Percentiles rank a stretch among this genome's conserved stretches.
Conservation (phyloP, 2,888 invertebrate genomes). For the Dynastes tityus region DNA sequence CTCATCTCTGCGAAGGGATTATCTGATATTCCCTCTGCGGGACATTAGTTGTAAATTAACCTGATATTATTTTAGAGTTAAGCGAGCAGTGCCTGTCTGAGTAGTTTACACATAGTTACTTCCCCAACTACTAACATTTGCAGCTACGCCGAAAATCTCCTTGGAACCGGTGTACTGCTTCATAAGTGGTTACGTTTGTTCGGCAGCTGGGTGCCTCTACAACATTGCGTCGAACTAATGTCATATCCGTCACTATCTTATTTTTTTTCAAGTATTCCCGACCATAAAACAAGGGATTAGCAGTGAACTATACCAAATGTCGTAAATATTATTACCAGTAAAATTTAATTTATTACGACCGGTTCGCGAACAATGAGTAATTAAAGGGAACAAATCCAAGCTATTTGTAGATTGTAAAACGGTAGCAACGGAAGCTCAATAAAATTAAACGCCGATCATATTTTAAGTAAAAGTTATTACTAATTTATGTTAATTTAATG, state of each 20-base stretch:
- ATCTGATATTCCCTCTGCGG: no score
- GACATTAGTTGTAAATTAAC: no score
- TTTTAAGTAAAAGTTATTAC: conserved; percentile 45
- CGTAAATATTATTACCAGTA: conserved; percentile 29
- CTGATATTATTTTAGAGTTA: no score
- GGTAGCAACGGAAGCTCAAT: conserved; percentile 27
- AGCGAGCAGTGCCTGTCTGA: background rate
- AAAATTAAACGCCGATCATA: conserved; percentile 46
- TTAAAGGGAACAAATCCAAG: conserved; percentile 27
- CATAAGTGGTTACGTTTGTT: no score
- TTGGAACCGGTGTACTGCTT: no score
- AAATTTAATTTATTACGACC: conserved; percentile 32
- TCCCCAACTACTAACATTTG: no score
- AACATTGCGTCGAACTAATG: no score
- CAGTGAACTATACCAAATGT: background rate
- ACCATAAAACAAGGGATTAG: background rate
- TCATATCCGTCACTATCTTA: background rate
- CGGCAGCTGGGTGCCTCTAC: no score
- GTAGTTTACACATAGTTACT: background rate
- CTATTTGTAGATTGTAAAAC: conserved; percentile 28
- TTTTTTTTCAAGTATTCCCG: background rate
- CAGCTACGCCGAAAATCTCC: no score
- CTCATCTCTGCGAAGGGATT: no score
- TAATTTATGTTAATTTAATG: conserved; percentile 48
- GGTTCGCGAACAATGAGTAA: conserved; percentile 28